Evolutionary conservation across 2,113 vertebrate genomes (phyloP), one percentile per base, ranked within the genome.

Genomic region (Xenopus borealis): DNA sequence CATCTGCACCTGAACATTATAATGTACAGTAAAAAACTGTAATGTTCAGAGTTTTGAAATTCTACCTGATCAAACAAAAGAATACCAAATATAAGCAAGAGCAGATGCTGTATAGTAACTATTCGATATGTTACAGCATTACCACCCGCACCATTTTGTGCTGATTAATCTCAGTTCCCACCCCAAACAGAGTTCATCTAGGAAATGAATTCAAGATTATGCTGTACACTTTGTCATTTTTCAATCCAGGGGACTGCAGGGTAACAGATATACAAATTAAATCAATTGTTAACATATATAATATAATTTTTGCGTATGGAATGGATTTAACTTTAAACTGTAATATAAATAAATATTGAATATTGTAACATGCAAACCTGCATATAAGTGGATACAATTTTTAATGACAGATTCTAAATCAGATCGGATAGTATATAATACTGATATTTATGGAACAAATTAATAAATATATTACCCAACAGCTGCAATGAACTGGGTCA

Each of bases 61-160:
- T 27, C 23, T 27, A 27, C 1, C 3, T 50, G 9, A 14, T 72
- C 6, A 44, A 66, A 46, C 40, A 45, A 66, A 66, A 46, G 40
- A 33, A 66, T 13, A 17, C 18, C 17, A 72, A 66, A 66, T 23
- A 73, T 18, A 57, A 66, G 30, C 10, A n/a, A 57, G n/a, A 63
- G 44, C 20, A 63, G 50, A 73, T 40, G 33, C 7, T 40, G 33
- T 9, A 40, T 40, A 40, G 33, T 40, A 40, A 40, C 33, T 40
- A 40, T 40, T 40, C 46, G 55, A 53, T 45, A 66, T 10, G 40
- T 13, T 12, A 57, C 50, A 57, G 62, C 50, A 72, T 30, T 27
- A 20, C 30, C 12, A 11, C 19, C n/a, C 52, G 23, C 45, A 20
- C 53, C 10, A 40, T 40, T 40, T 40, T 40, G 33, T 40, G 33